Evolutionary conservation across 2,113 vertebrate genomes (phyloP).

Genomic region (Tupaia tana): DNA sequence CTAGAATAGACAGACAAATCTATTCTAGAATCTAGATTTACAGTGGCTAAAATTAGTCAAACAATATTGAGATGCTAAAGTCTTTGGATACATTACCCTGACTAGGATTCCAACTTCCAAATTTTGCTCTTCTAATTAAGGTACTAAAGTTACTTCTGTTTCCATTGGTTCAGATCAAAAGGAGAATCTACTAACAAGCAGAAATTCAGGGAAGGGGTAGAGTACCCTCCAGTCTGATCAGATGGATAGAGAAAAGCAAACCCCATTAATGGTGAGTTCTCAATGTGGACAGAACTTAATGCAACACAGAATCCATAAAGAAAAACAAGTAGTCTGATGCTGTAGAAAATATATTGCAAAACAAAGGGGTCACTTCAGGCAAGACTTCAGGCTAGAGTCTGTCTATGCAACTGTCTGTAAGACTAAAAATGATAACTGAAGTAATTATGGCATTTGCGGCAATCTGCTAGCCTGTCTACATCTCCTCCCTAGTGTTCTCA

Average conservation of each 20-base stretch:
- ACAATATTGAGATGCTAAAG: not conserved
- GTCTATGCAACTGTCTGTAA: not conserved
- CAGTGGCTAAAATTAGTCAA: not conserved
- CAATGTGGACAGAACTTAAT: not conserved
- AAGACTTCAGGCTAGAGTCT: not conserved
- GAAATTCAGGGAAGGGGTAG: not conserved
- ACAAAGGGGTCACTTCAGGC: not conserved
- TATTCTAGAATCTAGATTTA: not conserved
- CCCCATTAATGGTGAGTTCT: not conserved
- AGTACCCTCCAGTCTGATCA: not conserved
- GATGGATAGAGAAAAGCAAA: not conserved
- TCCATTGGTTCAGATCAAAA: not conserved
- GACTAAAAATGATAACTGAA: not conserved
- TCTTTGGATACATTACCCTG: not conserved
- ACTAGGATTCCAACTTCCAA: not conserved
- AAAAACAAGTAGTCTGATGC: not conserved
- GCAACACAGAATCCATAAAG: not conserved
- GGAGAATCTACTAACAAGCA: not conserved
- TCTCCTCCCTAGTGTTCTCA: not conserved
- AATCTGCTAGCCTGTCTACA: not conserved
- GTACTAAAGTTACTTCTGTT: not conserved
- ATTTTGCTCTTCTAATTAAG: not conserved
- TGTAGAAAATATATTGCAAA: not conserved
- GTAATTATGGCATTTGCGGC: not conserved
- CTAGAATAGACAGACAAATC: not conserved